A percentile compares a stretch with the other conserved stretches of the same genome.
Conservation (phyloP, 2,113 vertebrate species). For the Phasianus colchicus region DNA sequence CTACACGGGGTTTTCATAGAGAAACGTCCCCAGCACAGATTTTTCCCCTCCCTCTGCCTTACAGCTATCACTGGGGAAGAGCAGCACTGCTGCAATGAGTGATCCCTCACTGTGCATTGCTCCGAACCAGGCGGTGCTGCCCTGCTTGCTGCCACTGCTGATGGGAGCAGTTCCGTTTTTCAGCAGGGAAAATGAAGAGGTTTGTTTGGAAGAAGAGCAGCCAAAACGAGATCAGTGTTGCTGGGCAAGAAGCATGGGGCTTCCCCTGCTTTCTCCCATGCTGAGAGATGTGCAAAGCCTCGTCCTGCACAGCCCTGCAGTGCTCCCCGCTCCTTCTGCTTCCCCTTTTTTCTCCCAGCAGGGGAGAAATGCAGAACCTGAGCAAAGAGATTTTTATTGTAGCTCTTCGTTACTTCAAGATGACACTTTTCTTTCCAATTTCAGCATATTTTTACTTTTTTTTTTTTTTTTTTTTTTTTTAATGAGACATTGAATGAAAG, state of each 20-base stretch:
- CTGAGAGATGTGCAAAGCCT: neutral
- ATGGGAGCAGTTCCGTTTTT: neutral
- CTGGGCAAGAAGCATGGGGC: neutral
- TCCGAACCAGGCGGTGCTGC: neutral
- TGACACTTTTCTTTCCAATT: slow-evolving; percentile 52
- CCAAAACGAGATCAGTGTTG: neutral
- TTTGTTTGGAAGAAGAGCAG: neutral
- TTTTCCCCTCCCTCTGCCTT: neutral
- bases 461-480: neutral
- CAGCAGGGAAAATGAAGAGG: neutral
- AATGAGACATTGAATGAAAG: slow-evolving; percentile 22
- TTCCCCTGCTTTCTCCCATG: neutral
- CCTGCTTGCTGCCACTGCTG: neutral
- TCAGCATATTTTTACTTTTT: slow-evolving; percentile 8
- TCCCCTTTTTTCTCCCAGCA: slow-evolving; percentile 42
- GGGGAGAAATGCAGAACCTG: slow-evolving; percentile 55
- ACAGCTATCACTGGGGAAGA: neutral
- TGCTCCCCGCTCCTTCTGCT: neutral
- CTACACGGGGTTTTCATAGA: neutral
- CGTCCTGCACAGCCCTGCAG: neutral
- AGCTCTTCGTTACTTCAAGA: slow-evolving; percentile 53
- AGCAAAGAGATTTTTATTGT: slow-evolving; percentile 15
- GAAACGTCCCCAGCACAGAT: neutral
- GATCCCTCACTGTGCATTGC: neutral
- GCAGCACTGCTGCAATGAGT: no score